Conservation (phyloP, 2,113 vertebrate genomes). For the Onychorhynchus coronatus region DNA sequence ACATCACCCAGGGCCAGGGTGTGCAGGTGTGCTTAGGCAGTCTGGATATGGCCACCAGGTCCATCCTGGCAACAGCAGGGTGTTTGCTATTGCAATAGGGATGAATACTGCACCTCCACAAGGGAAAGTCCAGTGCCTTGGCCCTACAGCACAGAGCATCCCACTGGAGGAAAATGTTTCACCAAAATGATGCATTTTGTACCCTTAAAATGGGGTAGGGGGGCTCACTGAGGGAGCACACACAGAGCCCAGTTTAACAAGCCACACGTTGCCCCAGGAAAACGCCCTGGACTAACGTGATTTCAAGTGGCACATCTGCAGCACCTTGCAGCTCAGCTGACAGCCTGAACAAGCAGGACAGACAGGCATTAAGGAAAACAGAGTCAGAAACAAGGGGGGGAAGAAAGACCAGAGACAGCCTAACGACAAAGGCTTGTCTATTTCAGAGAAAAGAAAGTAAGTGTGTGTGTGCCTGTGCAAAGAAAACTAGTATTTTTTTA, state of each 20-base stretch:
- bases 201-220: not conserved
- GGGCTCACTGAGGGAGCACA: not conserved
- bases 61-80: not conserved
- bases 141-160: not conserved
- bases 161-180: fast-evolving
- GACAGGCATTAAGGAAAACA: not conserved
- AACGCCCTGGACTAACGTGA: not conserved
- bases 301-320: not conserved
- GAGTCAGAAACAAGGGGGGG: not conserved
- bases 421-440: not conserved
- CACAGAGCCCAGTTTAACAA: not conserved
- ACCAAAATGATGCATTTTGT: not conserved
- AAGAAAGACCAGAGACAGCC: not conserved
- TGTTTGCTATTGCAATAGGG: not conserved
- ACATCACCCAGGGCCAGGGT: not conserved
- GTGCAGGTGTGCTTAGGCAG: not conserved
- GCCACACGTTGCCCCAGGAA: not conserved
- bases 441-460: not conserved
- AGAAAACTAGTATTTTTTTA: not conserved
- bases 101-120: not conserved
- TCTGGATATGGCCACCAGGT: fast-evolving
- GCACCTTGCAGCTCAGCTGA: not conserved
- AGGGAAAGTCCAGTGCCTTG: not conserved
- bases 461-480: not conserved
- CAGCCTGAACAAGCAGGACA: not conserved